phyloP scores from a whole-genome alignment of 2,113 vertebrate species.

The Python bivittatus region DNA sequence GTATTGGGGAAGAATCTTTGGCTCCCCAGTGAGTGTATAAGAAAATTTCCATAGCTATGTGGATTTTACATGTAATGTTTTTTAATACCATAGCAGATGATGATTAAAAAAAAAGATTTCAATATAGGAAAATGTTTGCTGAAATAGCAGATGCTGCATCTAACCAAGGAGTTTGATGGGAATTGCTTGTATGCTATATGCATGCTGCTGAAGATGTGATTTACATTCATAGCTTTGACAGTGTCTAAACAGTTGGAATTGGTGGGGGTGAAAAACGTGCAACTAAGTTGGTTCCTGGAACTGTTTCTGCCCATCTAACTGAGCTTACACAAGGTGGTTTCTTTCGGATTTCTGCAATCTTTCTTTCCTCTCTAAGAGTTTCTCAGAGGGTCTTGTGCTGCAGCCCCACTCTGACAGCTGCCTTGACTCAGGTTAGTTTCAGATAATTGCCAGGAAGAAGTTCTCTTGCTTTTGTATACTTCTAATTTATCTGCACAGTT shows the following conservation, averaged over 20 bases:
- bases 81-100: not conserved
- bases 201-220: not conserved
- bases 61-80: not conserved
- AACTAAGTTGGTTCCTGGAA: accelerated
- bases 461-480: not conserved
- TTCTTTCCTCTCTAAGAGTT: too few species aligned
- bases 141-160: not conserved
- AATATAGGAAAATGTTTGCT: not conserved
- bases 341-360: not conserved
- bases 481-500: not conserved
- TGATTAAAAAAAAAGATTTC: not conserved
- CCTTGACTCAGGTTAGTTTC: not conserved
- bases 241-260: not conserved
- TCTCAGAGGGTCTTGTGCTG: not conserved
- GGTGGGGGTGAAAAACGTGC: not conserved
- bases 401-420: not conserved
- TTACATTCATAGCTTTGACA: not conserved
- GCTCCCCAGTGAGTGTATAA: not conserved
- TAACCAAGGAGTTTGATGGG: not conserved
- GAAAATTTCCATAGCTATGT: too few species aligned
- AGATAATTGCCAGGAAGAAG: not conserved
- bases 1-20: not conserved
- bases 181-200: not conserved
- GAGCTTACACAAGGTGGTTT: not conserved
- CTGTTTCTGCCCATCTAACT: not conserved